Base-by-base conservation (phyloP, 2,113 vertebrate genomes). In the Brachyistius frenatus region DNA sequence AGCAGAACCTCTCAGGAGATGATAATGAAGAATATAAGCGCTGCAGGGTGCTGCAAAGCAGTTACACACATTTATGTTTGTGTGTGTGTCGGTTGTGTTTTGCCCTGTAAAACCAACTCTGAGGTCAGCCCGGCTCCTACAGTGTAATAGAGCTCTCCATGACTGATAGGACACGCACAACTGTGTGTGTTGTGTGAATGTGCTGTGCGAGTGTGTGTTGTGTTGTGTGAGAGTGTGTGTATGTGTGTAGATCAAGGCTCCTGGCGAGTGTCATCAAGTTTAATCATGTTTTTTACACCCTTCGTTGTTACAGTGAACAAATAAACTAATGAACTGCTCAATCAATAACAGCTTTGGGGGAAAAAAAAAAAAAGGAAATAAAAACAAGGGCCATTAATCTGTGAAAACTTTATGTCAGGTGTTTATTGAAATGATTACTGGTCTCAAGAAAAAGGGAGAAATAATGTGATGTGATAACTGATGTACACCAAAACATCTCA, bases 231-330 rank as follows among this genome's bases (percentile, higher is more conserved):
- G 44, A 69, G 44, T 68, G 69, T 55, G 36, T 39, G 39, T n/a
- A 62, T 64, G 66, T 41, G 39, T 53, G 23, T 23, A 23, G 23
- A 89, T 89, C 83, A 90, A 91, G 88, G 41, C 63, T 73, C 69
- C 71, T 49, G 72, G 47, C 77, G 66, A 57, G 52, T 83, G 80
- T 73, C 79, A 86, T 92, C 83, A 91, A 83, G 76, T 88, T 91
- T 91, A 89, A 93, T 78, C 23, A 73, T 84, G 70, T 74, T 46
- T 92, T 90, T 92, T 83, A 93, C 75, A 76, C 3, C 54, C 50
- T 87, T 65, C 3, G 52, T 56, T 66, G 82, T 91, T 86, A 90
- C 88, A 87, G 68, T 69, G 71, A 60, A 70, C 44, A 55, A 75
- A 71, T 60, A 66, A 41, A 5, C 53, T 66, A 84, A 70, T 73